Conservation (phyloP, 2,888 invertebrate species). For the Emmelina monodactyla region DNA sequence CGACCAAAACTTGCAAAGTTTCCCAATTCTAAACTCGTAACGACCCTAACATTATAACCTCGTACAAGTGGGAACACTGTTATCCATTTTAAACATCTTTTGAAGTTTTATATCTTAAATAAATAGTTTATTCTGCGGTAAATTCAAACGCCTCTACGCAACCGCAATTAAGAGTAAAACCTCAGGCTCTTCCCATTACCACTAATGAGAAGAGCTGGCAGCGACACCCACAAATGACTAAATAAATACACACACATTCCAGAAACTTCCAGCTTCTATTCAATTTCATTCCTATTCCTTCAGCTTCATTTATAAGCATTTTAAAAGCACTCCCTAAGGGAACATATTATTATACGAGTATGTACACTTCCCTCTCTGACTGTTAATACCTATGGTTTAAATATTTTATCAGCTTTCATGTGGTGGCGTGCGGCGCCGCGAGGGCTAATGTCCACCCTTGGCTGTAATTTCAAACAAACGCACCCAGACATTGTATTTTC, state of each 20-base stretch:
- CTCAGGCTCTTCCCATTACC: background rate
- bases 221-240: too few species aligned
- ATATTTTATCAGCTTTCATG: conserved; percentile 60
- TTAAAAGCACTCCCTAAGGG: background rate
- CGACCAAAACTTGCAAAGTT: conserved; percentile 13
- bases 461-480: conserved; percentile 27
- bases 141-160: background rate
- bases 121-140: background rate
- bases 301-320: background rate
- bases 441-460: conserved; percentile 34
- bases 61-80: background rate
- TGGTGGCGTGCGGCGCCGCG: conserved; percentile 52
- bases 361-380: background rate
- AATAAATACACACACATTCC: background rate
- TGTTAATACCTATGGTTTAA: conserved; percentile 33
- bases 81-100: background rate
- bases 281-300: background rate
- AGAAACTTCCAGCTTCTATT: conserved; percentile 1
- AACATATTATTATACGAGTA: too few species aligned
- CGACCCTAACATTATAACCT: background rate
- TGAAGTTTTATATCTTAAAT: background rate
- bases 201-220: conserved; percentile 1
- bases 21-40: conserved; percentile 5
- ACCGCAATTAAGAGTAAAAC: background rate
- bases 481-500: background rate